Evolutionary conservation across 2,113 vertebrate genomes (phyloP).

Genomic region (Phasianus colchicus): DNA sequence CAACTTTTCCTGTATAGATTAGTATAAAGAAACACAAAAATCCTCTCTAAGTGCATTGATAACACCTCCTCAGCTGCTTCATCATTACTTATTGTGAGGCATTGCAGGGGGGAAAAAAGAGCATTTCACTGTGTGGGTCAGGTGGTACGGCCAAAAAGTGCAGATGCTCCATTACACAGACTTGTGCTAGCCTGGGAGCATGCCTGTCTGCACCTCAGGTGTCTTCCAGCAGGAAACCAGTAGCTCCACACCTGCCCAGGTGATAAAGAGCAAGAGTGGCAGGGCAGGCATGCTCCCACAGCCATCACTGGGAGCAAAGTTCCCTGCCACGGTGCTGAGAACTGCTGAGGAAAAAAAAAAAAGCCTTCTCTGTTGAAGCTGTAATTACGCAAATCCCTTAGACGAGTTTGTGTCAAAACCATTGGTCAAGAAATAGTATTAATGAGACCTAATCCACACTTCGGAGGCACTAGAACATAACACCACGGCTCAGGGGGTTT

Average conservation of each 20-base stretch:
- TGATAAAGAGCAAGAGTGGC: neutral
- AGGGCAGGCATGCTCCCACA: neutral
- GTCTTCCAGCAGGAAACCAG: neutral
- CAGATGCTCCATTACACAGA: neutral
- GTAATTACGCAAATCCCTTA: neutral
- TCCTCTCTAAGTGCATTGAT: neutral
- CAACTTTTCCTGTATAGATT: neutral
- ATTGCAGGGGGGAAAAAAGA: neutral
- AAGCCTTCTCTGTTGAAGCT: neutral
- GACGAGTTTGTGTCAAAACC: neutral
- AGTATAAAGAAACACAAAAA: neutral
- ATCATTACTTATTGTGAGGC: neutral
- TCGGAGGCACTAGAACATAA: neutral
- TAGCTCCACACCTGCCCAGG: neutral
- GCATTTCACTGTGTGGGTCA: neutral
- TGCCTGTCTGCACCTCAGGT: neutral
- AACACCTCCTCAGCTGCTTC: neutral
- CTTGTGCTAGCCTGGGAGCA: neutral
- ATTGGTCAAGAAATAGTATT: conserved; percentile 40
- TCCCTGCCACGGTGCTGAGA: fast-evolving
- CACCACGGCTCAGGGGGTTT: neutral
- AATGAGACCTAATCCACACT: conserved; percentile 46
- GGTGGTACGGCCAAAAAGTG: neutral
- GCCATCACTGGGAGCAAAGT: neutral
- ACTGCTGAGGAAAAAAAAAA: neutral